Conservation (phyloP, 2,113 vertebrate species). For the Menura novaehollandiae region DNA sequence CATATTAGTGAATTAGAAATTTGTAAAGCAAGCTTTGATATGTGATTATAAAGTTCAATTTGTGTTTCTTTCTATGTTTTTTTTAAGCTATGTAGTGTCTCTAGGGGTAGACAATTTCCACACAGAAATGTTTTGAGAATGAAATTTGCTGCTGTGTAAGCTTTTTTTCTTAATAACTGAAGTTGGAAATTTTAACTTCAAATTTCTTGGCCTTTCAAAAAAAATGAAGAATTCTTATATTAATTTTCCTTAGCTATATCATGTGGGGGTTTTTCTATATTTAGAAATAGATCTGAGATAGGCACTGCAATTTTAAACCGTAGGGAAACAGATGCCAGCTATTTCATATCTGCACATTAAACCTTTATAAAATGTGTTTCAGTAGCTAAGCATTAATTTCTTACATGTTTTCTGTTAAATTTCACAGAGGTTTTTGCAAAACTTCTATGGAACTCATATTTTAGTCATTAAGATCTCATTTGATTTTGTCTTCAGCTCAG, state of each 20-base stretch:
- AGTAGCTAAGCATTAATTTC: not conserved
- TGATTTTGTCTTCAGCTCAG: not conserved
- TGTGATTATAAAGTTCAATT: not conserved
- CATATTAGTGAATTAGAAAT: not conserved
- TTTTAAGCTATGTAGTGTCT: not conserved
- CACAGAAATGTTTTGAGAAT: not conserved
- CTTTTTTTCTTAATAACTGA: not conserved
- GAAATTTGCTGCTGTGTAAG: not conserved
- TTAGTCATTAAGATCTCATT: not conserved
- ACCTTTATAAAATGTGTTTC: not conserved
- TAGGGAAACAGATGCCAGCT: not conserved
- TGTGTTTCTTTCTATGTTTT: not conserved
- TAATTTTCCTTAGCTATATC: not conserved
- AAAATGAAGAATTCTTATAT: not conserved
- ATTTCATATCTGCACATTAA: not conserved
- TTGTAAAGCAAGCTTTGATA: not conserved
- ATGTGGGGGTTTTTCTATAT: rapidly evolving
- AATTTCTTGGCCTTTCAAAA: not conserved
- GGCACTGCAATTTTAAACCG: not conserved
- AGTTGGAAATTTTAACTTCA: not conserved
- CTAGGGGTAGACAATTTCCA: not conserved
- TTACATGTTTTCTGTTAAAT: not conserved
- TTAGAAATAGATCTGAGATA: not conserved
- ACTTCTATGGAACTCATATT: not conserved
- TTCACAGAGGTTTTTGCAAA: not conserved